Percentiles rank a stretch among this genome's conserved stretches.
phyloP scores from a whole-genome alignment of 2,797 vertebrate species.

The Cygnus olor region DNA sequence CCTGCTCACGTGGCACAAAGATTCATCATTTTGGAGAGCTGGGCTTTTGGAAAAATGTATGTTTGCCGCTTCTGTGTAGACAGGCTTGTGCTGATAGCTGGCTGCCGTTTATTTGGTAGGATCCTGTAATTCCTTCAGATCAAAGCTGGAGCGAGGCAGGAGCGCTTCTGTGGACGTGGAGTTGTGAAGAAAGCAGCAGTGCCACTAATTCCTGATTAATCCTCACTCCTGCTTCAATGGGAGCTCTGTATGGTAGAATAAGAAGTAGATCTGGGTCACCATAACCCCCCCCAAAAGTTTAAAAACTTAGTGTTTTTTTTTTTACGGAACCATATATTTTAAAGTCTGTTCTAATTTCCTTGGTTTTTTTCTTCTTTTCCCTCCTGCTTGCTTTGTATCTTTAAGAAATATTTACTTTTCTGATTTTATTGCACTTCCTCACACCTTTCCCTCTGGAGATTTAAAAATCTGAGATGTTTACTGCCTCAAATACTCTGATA shows the following conservation, averaged over 20 bases:
- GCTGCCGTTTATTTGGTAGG: neutral
- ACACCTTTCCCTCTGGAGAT: conserved; percentile 26
- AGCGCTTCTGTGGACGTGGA: neutral
- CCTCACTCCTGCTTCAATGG: neutral
- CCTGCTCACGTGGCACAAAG: neutral
- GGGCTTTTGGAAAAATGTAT: neutral
- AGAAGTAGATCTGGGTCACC: neutral
- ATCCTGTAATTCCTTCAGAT: neutral
- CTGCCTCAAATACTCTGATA: conserved; percentile 2
- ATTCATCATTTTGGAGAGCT: neutral
- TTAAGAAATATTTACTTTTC: conserved; percentile 26
- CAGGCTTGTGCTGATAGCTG: neutral
- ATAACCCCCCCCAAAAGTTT: neutral
- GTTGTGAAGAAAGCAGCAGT: neutral
- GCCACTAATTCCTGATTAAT: neutral
- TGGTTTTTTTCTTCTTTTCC: neutral
- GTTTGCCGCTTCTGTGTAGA: neutral
- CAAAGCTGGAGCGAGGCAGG: neutral
- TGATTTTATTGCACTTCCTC: conserved; percentile 16
- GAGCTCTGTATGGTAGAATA: neutral
- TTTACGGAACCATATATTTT: neutral
- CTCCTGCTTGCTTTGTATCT: neutral
- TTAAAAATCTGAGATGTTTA: conserved; percentile 46
- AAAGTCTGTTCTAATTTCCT: neutral
- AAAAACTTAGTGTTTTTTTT: neutral